Conservation (phyloP, 2,888 invertebrate species). For the Rutpela maculata region DNA sequence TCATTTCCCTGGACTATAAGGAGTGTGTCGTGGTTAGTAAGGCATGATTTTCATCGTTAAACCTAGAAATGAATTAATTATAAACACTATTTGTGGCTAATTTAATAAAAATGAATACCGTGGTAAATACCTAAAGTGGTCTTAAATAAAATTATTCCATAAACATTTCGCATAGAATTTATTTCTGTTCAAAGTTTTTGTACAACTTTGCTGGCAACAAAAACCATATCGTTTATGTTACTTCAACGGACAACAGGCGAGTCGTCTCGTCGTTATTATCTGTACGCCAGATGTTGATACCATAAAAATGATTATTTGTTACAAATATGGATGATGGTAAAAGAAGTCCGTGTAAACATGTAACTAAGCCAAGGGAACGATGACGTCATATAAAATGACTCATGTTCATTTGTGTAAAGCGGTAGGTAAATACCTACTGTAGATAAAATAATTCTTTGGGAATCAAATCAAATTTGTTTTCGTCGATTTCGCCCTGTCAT, state of each 20-base stretch:
- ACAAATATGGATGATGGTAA: constrained; percentile 29
- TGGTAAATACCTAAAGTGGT: too few species aligned
- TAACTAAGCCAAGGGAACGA: constrained; percentile 34
- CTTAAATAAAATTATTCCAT: too few species aligned
- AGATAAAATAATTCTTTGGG: not conserved
- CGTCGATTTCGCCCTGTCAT: not conserved
- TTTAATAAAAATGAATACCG: too few species aligned
- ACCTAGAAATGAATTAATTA: too few species aligned
- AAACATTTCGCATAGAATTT: too few species aligned
- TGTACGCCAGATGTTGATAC: constrained; percentile 35
- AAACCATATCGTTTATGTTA: too few species aligned
- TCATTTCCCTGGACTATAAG: too few species aligned
- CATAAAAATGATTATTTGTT: constrained; percentile 32
- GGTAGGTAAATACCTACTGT: not conserved
- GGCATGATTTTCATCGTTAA: too few species aligned
- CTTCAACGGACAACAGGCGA: not conserved
- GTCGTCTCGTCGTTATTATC: constrained; percentile 6
- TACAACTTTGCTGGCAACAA: too few species aligned
- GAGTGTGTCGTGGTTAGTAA: too few species aligned
- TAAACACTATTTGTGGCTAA: too few species aligned
- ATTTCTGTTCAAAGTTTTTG: too few species aligned
- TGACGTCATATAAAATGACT: constrained; percentile 16
- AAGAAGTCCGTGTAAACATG: constrained; percentile 20
- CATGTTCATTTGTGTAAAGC: not conserved
- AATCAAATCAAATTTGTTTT: not conserved